These are phyloP conservation scores for Sarcophaga caerulescens DNA, from an alignment of 2,888 invertebrate genomes.

Conservation along the genomic window DNA sequence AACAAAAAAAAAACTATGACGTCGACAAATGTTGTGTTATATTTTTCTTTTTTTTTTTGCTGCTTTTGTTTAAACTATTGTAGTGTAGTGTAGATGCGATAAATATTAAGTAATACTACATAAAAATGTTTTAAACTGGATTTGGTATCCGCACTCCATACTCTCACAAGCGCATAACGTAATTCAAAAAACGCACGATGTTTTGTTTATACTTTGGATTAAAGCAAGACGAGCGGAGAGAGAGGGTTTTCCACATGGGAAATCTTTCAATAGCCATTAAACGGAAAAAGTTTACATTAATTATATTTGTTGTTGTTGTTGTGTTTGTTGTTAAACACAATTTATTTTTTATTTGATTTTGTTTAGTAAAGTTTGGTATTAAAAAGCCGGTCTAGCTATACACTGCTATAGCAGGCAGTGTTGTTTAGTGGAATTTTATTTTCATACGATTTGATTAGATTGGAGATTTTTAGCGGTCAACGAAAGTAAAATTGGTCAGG, in stretches of 20 bases:
- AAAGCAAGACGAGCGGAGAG: neutral
- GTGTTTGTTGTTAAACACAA: neutral
- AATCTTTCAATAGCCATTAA: slow-evolving; percentile 42
- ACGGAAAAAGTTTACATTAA: slow-evolving; percentile 40
- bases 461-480: slow-evolving; percentile 62
- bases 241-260: slow-evolving; percentile 46
- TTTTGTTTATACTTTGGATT: slow-evolving; percentile 40
- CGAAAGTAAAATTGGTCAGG: slow-evolving; percentile 63
- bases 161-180: neutral
- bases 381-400: slow-evolving; percentile 46
- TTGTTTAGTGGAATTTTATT: slow-evolving; percentile 14
- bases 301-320: slow-evolving; percentile 4
- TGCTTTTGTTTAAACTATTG: slow-evolving; percentile 23
- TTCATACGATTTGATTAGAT: slow-evolving; percentile 19
- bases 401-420: neutral
- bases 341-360: neutral
- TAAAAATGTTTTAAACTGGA: slow-evolving; percentile 47
- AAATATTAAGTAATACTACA: slow-evolving; percentile 64
- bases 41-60: slow-evolving; percentile 28
- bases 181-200: slow-evolving; percentile 35
- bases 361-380: neutral
- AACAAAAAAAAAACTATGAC: slow-evolving; percentile 51
- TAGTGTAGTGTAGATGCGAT: slow-evolving; percentile 24
- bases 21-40: slow-evolving; percentile 44
- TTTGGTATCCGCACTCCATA: slow-evolving; percentile 28